These are phyloP conservation scores for Linnaemya tessellans DNA, from an alignment of 2,888 invertebrate species.

Conservation along the genomic window DNA sequence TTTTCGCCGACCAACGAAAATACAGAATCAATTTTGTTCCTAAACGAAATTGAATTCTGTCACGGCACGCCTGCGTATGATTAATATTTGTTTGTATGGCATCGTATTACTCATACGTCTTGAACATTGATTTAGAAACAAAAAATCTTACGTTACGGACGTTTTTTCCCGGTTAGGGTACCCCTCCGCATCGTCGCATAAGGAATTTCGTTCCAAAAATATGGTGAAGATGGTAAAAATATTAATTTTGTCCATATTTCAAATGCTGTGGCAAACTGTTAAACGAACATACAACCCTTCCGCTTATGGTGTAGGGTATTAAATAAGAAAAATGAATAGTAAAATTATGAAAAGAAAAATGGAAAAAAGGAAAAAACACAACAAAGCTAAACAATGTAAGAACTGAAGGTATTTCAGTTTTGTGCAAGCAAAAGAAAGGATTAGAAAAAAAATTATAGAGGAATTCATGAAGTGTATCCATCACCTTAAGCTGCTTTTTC, in stretches of 20 bases:
- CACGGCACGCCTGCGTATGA: no score
- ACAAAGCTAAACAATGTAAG: slow-evolving; percentile 4
- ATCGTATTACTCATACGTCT: no score
- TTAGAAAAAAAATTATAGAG: slow-evolving; percentile 25
- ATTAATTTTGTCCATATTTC: background rate
- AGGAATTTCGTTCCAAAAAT: no score
- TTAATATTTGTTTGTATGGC: no score
- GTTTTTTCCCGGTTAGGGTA: no score
- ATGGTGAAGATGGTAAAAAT: no score
- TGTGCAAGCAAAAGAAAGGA: background rate
- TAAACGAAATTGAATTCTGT: no score
- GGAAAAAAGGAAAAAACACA: background rate
- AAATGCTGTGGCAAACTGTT: background rate
- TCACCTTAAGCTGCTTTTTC: slow-evolving; percentile 47
- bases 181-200: no score
- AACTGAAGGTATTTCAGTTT: slow-evolving; percentile 2
- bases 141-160: no score
- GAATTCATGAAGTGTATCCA: slow-evolving; percentile 47
- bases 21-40: no score
- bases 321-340: slow-evolving; percentile 4
- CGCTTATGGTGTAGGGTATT: background rate
- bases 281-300: background rate
- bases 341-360: background rate
- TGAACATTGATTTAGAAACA: no score
- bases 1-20: no score